These are phyloP conservation scores for Morpho helenor DNA, from an alignment of 2,888 invertebrate species.

Conservation along the genomic window DNA sequence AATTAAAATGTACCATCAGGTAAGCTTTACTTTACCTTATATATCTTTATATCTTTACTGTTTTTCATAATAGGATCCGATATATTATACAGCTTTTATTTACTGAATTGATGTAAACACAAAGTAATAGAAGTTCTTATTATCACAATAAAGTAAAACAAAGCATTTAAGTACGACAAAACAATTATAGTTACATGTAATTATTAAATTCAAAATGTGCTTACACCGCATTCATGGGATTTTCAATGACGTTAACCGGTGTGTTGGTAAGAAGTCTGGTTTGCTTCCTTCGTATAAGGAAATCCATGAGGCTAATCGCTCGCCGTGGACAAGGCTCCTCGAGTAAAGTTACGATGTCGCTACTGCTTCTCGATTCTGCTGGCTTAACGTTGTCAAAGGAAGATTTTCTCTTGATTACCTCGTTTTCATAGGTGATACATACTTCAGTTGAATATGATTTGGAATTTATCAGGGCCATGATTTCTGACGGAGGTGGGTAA, in stretches of 20 bases:
- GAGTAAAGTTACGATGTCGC: constrained; percentile 39
- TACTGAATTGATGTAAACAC: neutral
- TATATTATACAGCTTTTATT: neutral
- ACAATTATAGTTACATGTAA: neutral
- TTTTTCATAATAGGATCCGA: neutral
- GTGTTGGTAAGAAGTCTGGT: constrained; percentile 12
- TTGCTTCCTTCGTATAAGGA: constrained; percentile 31
- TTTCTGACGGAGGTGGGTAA: constrained; percentile 39
- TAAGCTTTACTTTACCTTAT: too few relatives aligned
- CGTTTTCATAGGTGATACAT: neutral
- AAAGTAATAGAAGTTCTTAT: neutral
- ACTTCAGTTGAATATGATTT: constrained; percentile 41
- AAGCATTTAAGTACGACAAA: neutral
- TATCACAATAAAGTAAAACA: neutral
- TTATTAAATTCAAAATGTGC: neutral
- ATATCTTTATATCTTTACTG: neutral
- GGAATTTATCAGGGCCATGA: constrained; percentile 43
- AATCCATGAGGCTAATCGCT: constrained; percentile 43
- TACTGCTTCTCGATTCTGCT: constrained; percentile 40
- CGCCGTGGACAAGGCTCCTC: constrained; percentile 37
- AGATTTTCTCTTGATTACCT: constrained; percentile 27
- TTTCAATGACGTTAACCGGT: constrained; percentile 53
- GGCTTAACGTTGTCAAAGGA: constrained; percentile 38
- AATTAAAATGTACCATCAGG: too few relatives aligned
- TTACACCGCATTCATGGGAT: constrained; percentile 54